Evolutionary conservation across 2,888 invertebrate species (phyloP).

Genomic region (Dynastes hyllus): DNA sequence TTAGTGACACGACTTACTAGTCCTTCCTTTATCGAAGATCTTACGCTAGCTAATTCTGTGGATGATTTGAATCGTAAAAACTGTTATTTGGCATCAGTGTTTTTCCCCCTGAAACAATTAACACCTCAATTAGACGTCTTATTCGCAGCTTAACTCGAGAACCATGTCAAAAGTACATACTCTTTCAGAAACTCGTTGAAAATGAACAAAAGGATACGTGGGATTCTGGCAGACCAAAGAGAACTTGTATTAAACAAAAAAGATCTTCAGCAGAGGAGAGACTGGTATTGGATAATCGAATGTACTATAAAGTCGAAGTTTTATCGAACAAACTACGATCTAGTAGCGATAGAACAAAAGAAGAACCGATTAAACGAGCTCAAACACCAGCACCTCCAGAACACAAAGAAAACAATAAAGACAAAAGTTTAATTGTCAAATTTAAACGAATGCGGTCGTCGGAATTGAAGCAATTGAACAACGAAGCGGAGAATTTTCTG

Average conservation of each 20-base stretch:
- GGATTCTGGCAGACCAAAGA: slow-evolving; percentile 67
- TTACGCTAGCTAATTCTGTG: too few species aligned
- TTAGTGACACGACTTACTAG: too few species aligned
- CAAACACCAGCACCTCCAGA: slow-evolving; percentile 60
- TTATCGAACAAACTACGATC: slow-evolving; percentile 81
- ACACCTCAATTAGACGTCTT: too few species aligned
- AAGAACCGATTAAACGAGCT: slow-evolving; percentile 55
- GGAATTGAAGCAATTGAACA: slow-evolving; percentile 83
- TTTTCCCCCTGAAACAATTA: too few species aligned
- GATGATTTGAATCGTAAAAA: too few species aligned
- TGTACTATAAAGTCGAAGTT: slow-evolving; percentile 84
- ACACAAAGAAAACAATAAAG: slow-evolving; percentile 61
- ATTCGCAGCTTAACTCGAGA: too few species aligned
- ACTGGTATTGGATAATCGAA: slow-evolving; percentile 71
- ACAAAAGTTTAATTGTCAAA: slow-evolving; percentile 78
- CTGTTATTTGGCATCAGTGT: too few species aligned
- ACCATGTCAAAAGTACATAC: too few species aligned
- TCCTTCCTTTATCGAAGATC: too few species aligned
- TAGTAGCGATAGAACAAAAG: slow-evolving; percentile 66
- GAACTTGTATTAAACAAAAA: slow-evolving; percentile 64
- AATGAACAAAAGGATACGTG: slow-evolving; percentile 63
- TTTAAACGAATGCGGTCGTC: slow-evolving; percentile 83
- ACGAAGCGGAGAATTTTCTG: slow-evolving; percentile 91
- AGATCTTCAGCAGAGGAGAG: slow-evolving; percentile 73
- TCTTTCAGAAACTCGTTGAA: slow-evolving; percentile 49